Evolutionary conservation across 2,113 vertebrate species (phyloP), one percentile per base, ranked within the genome.

Genomic region (Choloepus hoffmanni): DNA sequence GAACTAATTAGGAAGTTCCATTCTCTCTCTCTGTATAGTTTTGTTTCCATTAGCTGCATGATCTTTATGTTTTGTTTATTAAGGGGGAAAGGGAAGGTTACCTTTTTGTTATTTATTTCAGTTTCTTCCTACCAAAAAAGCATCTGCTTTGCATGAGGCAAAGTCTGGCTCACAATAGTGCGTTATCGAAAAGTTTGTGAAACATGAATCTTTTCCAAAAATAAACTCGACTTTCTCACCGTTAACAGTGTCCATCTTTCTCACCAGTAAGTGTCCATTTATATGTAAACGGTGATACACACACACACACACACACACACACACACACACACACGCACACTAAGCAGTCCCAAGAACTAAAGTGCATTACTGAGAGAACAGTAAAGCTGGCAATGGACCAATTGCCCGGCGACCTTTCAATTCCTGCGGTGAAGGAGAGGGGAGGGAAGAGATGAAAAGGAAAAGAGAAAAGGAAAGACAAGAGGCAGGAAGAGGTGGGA

Each of bases 121-220:
- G 85, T 93, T 83, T 82, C 43, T 78, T 43, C 36, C 16, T 85
- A 26, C 43, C 60, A 90, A 81, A 90, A 7, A 45, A 21, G 10
- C 18, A 36, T 4, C 6, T 26, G 24, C n/a, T 72, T 83, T 60
- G 6, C 60, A 21, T 58, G 28, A 67, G 26, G 50, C 58, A 92
- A 92, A 95, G n/a, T 9, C 14, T 77, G 68, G 26, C 21, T 70
- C 16, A 76, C 3, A 87, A 74, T 94, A 45, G 86, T 73, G 2
- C 24, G 43, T 70, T 79, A 62, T 13, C 62, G 70, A 55, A 14
- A 74, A 84, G 16, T 3, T 40, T 90, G 13, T 88, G 70, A 96
- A 97, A 90, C 68, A 92, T 43, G 33, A 81, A 67, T 67, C 1
- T 14, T 93, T 91, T 77, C 43, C 81, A 89, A 93, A 96, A 96